Evolutionary conservation across 1,140 invertebrate species (phyloP), one percentile per base, ranked within the genome.

Genomic region (Lethrus apterus): DNA sequence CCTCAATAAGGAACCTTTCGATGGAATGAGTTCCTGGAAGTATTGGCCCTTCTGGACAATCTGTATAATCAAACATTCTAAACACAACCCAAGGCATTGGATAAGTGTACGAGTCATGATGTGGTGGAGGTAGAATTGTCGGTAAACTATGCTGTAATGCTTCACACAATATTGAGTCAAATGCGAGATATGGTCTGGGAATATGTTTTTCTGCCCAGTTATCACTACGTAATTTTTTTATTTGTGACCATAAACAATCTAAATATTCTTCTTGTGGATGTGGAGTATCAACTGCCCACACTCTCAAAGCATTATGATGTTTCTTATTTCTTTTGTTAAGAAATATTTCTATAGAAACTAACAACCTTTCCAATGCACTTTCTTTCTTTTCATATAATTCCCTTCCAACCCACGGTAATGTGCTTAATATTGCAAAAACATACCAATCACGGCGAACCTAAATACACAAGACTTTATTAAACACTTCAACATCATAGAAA

Each of bases 181-280:
- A 99, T 0, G 90, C 89, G 10, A 96, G 70, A 65, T 99, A 99
- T 0, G 94, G 93, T 19, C 95, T 76, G 2, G 84, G 79, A 63
- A 99, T 96, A 66, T 98, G 93, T 62, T 94, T 93, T 64, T 99
- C 96, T 21, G 85, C 83, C 95, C 95, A 99, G 66, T 94, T 94
- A 60, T 96, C 92, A 57, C 87, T 83, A 26, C 86, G 79, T 10
- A 99, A 68, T 62, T 98, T 96, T 48, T 86, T 78, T 21, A 95
- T 84, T 70, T 99, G 95, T 3, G 89, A 86, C 93, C 93, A 98
- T 0, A 99, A 73, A 60, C 93, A 97, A 62, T 99, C 95, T 43
- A 99, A 71, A 67, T 99, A 98, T 72, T 99, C 96, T 72, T 99
- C 95, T 67, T 99, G 95, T 0, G 92, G 85, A 73, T 98, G 93